Evolutionary conservation across 2,888 invertebrate species (phyloP).

Genomic region (Xylophagus ater): DNA sequence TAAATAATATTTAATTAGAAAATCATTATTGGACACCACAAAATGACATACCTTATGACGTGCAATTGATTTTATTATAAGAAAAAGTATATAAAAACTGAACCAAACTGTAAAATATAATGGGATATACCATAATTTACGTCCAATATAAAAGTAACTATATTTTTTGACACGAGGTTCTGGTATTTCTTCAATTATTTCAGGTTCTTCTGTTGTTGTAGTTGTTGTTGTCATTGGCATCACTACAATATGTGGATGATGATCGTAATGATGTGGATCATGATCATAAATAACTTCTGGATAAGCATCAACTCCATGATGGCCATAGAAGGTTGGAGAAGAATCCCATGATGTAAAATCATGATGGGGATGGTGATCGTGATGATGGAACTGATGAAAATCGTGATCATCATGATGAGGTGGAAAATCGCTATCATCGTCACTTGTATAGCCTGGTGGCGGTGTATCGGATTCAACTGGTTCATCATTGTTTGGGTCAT

Average conservation of each 20-base stretch:
- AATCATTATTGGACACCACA: too few species aligned
- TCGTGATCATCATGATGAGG: conserved; percentile 26
- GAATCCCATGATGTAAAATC: conserved; percentile 16
- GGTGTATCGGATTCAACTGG: conserved; percentile 10
- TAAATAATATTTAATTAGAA: too few species aligned
- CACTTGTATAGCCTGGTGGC: conserved; percentile 17
- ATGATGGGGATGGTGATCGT: conserved; percentile 7
- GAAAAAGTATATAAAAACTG: conserved; percentile 49
- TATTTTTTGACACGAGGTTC: conserved; percentile 45
- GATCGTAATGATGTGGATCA: conserved; percentile 27
- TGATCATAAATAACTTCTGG: conserved; percentile 23
- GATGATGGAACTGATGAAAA: conserved; percentile 15
- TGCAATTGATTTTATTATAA: conserved; percentile 55
- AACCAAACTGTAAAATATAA: conserved; percentile 56
- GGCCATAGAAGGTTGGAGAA: conserved; percentile 16
- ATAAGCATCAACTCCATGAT: conserved; percentile 23
- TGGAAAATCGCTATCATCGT: conserved; percentile 20
- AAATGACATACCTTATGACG: conserved; percentile 51
- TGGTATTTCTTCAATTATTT: conserved; percentile 29
- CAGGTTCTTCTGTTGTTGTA: conserved; percentile 28
- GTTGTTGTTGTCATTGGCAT: conserved; percentile 25
- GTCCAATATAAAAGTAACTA: conserved; percentile 57
- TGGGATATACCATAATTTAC: conserved; percentile 60
- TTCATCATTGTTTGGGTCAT: neutral
- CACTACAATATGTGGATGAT: conserved; percentile 16